Evolutionary conservation across 1,140 invertebrate genomes (phyloP), one percentile per base, ranked within the genome.

Genomic region (Stegodyphus dumicola): DNA sequence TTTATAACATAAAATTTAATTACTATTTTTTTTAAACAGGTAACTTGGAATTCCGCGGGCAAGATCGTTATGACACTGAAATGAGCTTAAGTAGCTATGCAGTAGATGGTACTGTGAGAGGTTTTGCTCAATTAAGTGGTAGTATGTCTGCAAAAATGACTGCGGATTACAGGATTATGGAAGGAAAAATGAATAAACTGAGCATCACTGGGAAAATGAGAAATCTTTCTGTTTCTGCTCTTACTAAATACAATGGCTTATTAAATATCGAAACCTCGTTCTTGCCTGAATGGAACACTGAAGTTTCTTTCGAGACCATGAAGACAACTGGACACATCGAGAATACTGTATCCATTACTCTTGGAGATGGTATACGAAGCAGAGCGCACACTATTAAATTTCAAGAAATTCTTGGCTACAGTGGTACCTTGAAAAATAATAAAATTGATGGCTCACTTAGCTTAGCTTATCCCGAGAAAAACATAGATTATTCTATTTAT

Each of bases 241-340:
- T 90, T 1, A 80, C 85, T 2, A 89, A 88, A 76, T 88, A 88
- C 64, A 75, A 56, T 13, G 86, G 87, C 2, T 52, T 66, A n/a
- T 10, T 86, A 17, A 84, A 84, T 7, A 52, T 89, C 11, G 67
- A 87, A 48, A 76, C 76, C 52, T 86, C 89, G 10, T 77, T 88
- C 10, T 89, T 85, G 56, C 89, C 89, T 5, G 88, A 89, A 33
- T 86, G 86, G 48, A 88, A 88, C 18, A 73, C 88, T 5, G 88
- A 89, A 48, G 74, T 89, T n/a, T 53, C 67, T 0, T 90, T 88
- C 86, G 89, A 90, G 15, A 87, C 85, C 3, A 88, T 89, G 81
- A 83, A 51, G 10, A 89, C 88, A 60, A 64, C 70, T 7, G 88
- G 89, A 2, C 90, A 89, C 67, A 86, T 88, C 49, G 89, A 90